Evolutionary conservation across 64 coral and sea anemone species (phyloP).

Genomic region (Montipora capricornis): DNA sequence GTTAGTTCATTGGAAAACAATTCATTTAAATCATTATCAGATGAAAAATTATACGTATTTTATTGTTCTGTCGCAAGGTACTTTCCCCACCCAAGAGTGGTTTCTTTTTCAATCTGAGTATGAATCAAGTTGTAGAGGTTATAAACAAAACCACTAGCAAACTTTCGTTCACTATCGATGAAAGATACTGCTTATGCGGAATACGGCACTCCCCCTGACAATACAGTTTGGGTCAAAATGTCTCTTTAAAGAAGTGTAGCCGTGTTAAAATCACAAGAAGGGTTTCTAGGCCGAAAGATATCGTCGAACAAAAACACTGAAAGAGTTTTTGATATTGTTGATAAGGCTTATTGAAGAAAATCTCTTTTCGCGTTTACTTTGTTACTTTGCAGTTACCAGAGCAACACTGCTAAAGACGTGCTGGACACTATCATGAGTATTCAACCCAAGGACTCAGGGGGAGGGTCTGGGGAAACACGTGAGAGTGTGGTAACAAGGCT

Average conservation of each 20-base stretch:
- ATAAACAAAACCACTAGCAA: too few species aligned
- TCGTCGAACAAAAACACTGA: background rate
- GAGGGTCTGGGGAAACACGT: conserved; percentile 95
- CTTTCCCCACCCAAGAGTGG: too few species aligned
- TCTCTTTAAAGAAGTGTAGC: too few species aligned
- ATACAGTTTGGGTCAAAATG: too few species aligned
- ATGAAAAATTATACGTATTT: too few species aligned
- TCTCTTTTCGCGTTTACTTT: background rate
- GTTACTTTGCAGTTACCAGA: conserved; percentile 81
- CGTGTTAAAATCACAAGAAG: too few species aligned
- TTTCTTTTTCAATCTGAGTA: too few species aligned
- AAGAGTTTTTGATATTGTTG: background rate
- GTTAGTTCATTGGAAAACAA: conserved; percentile 44
- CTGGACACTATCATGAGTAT: conserved; percentile 99
- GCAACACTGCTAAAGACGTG: conserved; percentile 92
- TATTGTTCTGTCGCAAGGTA: too few species aligned
- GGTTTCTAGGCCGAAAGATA: background rate
- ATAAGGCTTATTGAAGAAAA: background rate
- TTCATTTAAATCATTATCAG: background rate
- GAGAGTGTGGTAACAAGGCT: conserved; percentile 92
- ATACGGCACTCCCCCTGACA: too few species aligned
- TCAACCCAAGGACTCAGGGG: conserved; percentile 96
- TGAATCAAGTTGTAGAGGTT: too few species aligned
- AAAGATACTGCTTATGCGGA: too few species aligned
- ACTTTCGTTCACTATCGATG: too few species aligned